phyloP scores from a whole-genome alignment of 2,113 vertebrate genomes.

The Saiga tatarica region DNA sequence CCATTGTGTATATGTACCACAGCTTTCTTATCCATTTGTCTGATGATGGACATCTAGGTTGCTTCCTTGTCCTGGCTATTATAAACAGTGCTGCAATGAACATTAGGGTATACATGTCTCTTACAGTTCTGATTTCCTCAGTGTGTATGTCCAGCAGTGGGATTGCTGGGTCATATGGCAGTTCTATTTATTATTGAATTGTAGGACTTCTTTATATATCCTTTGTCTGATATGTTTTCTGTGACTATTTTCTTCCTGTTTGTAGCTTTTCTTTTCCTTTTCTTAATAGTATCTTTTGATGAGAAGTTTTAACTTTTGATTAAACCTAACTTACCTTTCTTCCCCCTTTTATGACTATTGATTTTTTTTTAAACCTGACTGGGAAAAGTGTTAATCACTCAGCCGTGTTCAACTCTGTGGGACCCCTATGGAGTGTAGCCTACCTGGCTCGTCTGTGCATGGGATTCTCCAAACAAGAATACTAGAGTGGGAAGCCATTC shows the following conservation, averaged over 20 bases:
- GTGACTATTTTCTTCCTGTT: background rate
- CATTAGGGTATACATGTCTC: accelerated
- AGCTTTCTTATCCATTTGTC: too few relatives aligned
- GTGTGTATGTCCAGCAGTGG: too few relatives aligned
- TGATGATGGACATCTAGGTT: too few relatives aligned
- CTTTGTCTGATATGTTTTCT: background rate
- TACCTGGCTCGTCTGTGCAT: background rate
- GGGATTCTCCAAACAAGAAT: background rate
- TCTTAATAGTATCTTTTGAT: background rate
- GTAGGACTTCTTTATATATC: background rate
- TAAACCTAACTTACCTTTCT: background rate
- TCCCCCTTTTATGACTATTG: background rate
- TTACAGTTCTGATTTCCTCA: too few relatives aligned
- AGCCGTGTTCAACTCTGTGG: background rate
- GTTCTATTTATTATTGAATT: background rate
- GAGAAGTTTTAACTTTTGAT: background rate
- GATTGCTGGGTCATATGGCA: too few relatives aligned
- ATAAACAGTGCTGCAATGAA: too few relatives aligned
- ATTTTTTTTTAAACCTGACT: background rate
- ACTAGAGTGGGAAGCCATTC: background rate
- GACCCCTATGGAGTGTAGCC: background rate
- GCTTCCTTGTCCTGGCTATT: too few relatives aligned
- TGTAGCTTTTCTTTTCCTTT: background rate
- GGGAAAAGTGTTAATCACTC: background rate
- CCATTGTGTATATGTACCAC: too few relatives aligned